Evolutionary conservation across 1,140 invertebrate genomes (phyloP).

Genomic region (Solenopsis fugax): DNA sequence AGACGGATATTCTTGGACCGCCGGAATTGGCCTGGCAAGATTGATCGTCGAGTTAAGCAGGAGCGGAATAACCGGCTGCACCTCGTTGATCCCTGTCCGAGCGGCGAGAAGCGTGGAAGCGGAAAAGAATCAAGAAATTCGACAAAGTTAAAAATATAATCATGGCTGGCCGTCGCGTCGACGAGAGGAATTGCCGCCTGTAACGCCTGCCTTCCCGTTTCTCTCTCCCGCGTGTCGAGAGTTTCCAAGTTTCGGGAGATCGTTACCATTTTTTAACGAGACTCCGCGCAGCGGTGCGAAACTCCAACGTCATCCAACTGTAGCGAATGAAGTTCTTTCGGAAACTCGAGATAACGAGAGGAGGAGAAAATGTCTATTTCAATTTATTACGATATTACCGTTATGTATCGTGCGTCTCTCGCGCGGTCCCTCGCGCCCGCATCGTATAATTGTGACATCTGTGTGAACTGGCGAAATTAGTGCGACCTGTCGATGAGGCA

Average conservation of each 20-base stretch:
- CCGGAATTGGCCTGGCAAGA: slow-evolving; percentile 85
- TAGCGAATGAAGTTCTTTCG: slow-evolving; percentile 30
- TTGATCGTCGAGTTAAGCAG: slow-evolving; percentile 84
- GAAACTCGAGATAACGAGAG: slow-evolving; percentile 37
- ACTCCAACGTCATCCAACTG: slow-evolving; percentile 12
- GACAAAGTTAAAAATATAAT: slow-evolving; percentile 68
- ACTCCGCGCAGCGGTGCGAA: neutral
- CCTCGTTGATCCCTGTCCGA: slow-evolving; percentile 79
- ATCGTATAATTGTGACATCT: neutral
- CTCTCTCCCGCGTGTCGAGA: slow-evolving; percentile 23
- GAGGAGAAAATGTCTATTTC: slow-evolving; percentile 8
- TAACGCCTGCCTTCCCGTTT: neutral
- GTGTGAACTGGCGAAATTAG: neutral
- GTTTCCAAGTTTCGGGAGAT: slow-evolving; percentile 49
- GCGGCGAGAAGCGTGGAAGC: neutral
- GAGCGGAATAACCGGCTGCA: slow-evolving; percentile 83
- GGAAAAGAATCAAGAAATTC: slow-evolving; percentile 64
- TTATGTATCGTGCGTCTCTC: neutral
- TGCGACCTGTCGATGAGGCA: neutral
- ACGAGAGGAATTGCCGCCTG: slow-evolving; percentile 42
- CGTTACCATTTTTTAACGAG: slow-evolving; percentile 57
- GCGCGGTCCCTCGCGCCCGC: no score
- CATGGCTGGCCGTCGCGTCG: neutral
- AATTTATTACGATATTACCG: slow-evolving; percentile 21
- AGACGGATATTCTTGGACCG: slow-evolving; percentile 89